Base-by-base conservation (phyloP, 2,797 vertebrate genomes). In the Acanthiza pusilla region DNA sequence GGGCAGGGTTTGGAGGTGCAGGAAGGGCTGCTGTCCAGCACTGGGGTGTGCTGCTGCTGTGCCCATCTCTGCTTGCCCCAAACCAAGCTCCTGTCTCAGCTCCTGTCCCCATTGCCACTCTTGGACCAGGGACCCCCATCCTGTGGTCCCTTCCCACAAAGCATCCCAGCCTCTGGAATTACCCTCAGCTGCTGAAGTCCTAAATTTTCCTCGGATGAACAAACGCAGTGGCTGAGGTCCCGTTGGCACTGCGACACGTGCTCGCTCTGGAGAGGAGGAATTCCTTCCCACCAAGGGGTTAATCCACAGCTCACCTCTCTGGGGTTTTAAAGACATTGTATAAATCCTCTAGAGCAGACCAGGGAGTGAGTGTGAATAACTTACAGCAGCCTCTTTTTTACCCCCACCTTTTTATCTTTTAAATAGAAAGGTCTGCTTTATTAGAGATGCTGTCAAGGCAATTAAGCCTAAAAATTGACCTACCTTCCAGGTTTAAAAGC, bases 401-500 rank as follows among this genome's bases (percentile, higher is more conserved):
- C 9, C 2, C 5, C 21, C 2, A 2, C 5, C 9, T 48, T 87
- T 84, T 86, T 61, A 13, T 50, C 73, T 88, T 66, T 80, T 66
- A 54, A 75, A 83, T 48, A 40, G 76, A 36, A 92, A 95, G 12
- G 29, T 36, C 75, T 87, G 67, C 34, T 68, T 77, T 91, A 72
- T 90, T 91, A 82, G 73, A 80, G 57, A 66, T 72, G 61, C 36
- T 82, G 43, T 88, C 84, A 68, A 88, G 54, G 58, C 85, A 95
- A 80, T 96, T 95, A 96, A 85, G 73, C 61, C 81, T 80, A 72
- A 93, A 94, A 88, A 85, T 60, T 92, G 83, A 94, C 80, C 85
- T 88, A 40, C 42, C 88, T 89, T 85, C 76, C 42, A 84, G 75
- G 50, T 82, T 88, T 95, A 85, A 96, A 89, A 94, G 60, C 73